Evolutionary conservation across 2,113 vertebrate genomes (phyloP).

Genomic region (Equus przewalskii): DNA sequence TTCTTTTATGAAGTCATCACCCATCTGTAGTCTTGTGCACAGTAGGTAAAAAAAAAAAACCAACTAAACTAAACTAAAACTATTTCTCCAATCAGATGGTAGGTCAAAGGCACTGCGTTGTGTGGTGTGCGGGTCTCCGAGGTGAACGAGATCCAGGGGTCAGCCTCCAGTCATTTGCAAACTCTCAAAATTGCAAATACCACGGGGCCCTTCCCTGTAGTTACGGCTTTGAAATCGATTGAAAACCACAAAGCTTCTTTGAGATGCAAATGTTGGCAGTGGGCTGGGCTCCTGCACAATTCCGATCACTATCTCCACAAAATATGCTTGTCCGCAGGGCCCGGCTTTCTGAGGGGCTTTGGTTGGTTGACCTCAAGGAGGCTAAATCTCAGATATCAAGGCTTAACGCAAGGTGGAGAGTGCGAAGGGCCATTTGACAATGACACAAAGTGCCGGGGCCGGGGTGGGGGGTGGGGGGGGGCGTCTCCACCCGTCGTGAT

Average conservation of each 20-base stretch:
- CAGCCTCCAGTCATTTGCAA: not conserved
- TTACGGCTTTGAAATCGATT: constrained; percentile 4
- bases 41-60: not conserved
- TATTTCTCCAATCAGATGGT: not conserved
- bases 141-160: not conserved
- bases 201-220: not conserved
- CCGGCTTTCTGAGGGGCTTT: not conserved
- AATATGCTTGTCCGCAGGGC: not conserved
- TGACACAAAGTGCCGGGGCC: not conserved
- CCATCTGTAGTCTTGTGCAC: not conserved
- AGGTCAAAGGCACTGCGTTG: not conserved
- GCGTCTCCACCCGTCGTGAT: rapidly evolving
- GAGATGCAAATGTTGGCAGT: not conserved
- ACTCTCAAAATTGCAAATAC: constrained; percentile 15
- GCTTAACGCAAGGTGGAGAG: not conserved
- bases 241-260: constrained; percentile 49
- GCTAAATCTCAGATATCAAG: not conserved
- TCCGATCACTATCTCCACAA: not conserved
- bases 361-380: not conserved
- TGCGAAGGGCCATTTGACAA: not conserved
- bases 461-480: not conserved
- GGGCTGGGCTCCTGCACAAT: not conserved
- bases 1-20: not conserved
- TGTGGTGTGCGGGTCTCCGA: rapidly evolving
- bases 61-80: not conserved